Base-by-base conservation (phyloP, 2,888 invertebrate genomes). In the Cordilura impudica region DNA sequence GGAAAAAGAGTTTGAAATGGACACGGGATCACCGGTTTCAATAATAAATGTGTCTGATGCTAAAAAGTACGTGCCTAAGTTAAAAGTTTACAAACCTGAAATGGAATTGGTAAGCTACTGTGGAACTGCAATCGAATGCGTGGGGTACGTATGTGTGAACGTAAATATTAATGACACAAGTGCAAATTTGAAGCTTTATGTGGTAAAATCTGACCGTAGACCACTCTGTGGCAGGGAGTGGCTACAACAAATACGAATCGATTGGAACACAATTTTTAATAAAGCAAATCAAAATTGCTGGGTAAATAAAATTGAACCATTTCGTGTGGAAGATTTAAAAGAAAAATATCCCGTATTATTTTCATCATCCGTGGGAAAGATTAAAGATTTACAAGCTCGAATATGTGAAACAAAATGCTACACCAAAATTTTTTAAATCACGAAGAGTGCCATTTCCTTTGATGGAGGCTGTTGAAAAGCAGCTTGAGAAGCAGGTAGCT, bases 1-100 rank as follows among this genome's bases (percentile, higher is more conserved):
- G 31, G 39, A 7, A 67, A 60, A 26, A n/a, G 49, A 43, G 16
- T 65, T 73, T 31, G 65, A 73, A 58, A 26, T 73, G 12, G 72
- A 65, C 43, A 63, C 60, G 10, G 61, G 71, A 12, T 14, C 71
- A 7, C 45, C 63, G n/a, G 71, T 72, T 7, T 26, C 74, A 29
- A 45, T 75, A 19, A 75, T 67, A 10, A 69, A 67, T 23, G 19
- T 67, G 6, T 18, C 21, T 2, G 71, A 60, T 21, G 51, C 23
- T 10, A 71, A 71, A 23, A 63, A 6, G 23, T 21, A n/a, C n/a
- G n/a, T n/a, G n/a, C n/a, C n/a, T n/a, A n/a, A n/a, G n/a, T n/a
- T n/a, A n/a, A n/a, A n/a, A n/a, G n/a, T n/a, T n/a, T n/a, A n/a
- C n/a, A n/a, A n/a, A n/a, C n/a, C n/a, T n/a, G n/a, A n/a, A n/a